Base-by-base conservation (phyloP, 2,888 invertebrate species). In the Strigamia transsilvanica region DNA sequence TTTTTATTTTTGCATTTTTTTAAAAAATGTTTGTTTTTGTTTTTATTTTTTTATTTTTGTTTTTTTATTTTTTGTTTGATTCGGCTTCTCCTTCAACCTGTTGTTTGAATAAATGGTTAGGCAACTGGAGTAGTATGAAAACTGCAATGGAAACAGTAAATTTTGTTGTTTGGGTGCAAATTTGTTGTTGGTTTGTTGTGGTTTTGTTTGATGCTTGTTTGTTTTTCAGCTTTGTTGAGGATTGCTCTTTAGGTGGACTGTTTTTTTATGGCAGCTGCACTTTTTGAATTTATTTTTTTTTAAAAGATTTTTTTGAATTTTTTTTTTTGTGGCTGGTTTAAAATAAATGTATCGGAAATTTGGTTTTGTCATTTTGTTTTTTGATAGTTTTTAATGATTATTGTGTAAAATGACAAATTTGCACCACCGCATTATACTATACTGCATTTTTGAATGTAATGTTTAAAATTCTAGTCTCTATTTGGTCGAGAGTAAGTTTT, bases 131-230 rank as follows among this genome's bases (percentile, higher is more conserved):
- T 66, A 66, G 23, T 66, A 66, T 27, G 66, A 66, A 66, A 66
- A 66, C 66, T 66, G 66, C 66, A 66, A 66, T 66, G 66, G 66
- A 66, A 66, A 66, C 66, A 66, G 66, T 66, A 66, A 21, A 66
- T 66, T 66, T 51, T 66, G 27, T 66, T 66, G 27, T 23, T 56
- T 66, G 66, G 66, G 66, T 66, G 66, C 66, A 66, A 66, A 66
- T 66, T 66, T 66, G 66, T 66, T 66, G n/a, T 51, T 51, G 51
- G n/a, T 66, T 21, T 15, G 21, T 27, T n/a, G 61, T 61, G 23
- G 66, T 66, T 66, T 23, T 9, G 21, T 23, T 66, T 66, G 21
- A 27, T 66, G 51, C 51, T 15, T 4, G 3, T 21, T 66, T 15
- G 21, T 66, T 21, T 7, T 66, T 7, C 21, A 66, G 21, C 12